These are phyloP conservation scores for Callopanchax toddi DNA, from an alignment of 2,113 vertebrate genomes.

Conservation along the genomic window DNA sequence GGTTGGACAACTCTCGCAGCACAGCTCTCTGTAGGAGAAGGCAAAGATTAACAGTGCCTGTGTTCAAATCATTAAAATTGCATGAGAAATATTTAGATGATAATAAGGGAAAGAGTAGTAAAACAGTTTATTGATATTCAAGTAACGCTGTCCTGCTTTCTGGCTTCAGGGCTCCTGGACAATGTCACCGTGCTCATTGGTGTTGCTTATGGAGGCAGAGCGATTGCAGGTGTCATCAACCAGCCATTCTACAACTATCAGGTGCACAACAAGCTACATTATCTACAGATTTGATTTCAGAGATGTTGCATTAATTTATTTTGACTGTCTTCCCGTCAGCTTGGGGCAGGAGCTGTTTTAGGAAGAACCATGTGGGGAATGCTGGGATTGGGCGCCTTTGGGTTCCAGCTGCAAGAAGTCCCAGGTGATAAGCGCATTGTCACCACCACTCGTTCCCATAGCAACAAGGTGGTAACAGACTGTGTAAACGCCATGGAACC, in stretches of 20 bases:
- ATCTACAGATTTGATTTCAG: not conserved
- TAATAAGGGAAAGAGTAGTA: not conserved
- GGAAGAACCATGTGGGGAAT: slow-evolving; percentile 97
- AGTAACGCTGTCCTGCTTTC: slow-evolving; percentile 16
- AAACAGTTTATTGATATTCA: not conserved
- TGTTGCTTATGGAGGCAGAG: slow-evolving; percentile 91
- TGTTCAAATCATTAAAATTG: slow-evolving; percentile 7
- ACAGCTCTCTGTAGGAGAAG: slow-evolving; percentile 64
- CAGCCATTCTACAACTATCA: slow-evolving; percentile 98
- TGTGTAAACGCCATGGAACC: slow-evolving; percentile 91
- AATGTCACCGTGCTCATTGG: slow-evolving; percentile 97
- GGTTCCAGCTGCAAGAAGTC: slow-evolving; percentile 90
- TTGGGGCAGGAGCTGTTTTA: slow-evolving; percentile 81
- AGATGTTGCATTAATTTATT: not conserved
- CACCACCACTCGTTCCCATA: slow-evolving; percentile 94
- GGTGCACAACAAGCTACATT: slow-evolving; percentile 76
- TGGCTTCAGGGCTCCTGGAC: slow-evolving; percentile 89
- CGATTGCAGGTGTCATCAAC: slow-evolving; percentile 97
- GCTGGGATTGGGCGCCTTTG: slow-evolving; percentile 90
- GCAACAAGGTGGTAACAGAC: slow-evolving; percentile 89
- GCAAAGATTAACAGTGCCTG: not conserved
- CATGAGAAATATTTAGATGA: slow-evolving; percentile 11
- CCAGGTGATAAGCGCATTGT: slow-evolving; percentile 87
- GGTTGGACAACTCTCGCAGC: slow-evolving; percentile 48
- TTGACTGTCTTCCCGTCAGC: slow-evolving; percentile 67